These are phyloP conservation scores for Anarhynchus alexandrinus DNA, from an alignment of 2,113 vertebrate genomes.

Conservation along the genomic window DNA sequence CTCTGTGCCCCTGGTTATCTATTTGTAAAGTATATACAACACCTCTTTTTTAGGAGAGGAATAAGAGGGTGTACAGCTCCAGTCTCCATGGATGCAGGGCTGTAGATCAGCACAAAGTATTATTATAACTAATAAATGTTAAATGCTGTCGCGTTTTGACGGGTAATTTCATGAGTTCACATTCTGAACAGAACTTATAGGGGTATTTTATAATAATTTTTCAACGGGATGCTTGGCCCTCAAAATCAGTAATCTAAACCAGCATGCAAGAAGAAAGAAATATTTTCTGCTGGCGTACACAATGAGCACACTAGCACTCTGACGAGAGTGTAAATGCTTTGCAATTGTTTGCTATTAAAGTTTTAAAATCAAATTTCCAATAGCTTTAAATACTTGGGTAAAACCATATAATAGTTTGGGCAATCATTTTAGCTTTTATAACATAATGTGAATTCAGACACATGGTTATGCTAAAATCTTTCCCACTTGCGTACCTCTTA, in stretches of 20 bases:
- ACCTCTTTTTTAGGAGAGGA: not conserved
- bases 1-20: not conserved
- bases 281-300: not conserved
- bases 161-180: not conserved
- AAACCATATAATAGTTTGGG: slow-evolving; percentile 60
- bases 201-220: not conserved
- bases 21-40: not conserved
- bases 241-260: not conserved
- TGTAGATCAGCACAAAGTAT: not conserved
- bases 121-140: not conserved
- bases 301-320: not conserved
- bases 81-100: not conserved
- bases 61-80: not conserved
- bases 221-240: not conserved
- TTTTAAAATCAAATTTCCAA: slow-evolving; percentile 49
- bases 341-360: not conserved
- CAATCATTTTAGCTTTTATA: slow-evolving; percentile 68
- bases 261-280: not conserved
- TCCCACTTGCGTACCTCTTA: slow-evolving; percentile 66
- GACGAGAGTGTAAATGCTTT: slow-evolving; percentile 1
- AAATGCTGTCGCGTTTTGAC: not conserved
- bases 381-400: slow-evolving; percentile 63
- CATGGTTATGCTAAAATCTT: slow-evolving; percentile 59
- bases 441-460: slow-evolving; percentile 61
- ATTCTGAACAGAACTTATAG: not conserved